Base-by-base conservation (phyloP, 2,113 vertebrate species). In the Pampusana beccarii region DNA sequence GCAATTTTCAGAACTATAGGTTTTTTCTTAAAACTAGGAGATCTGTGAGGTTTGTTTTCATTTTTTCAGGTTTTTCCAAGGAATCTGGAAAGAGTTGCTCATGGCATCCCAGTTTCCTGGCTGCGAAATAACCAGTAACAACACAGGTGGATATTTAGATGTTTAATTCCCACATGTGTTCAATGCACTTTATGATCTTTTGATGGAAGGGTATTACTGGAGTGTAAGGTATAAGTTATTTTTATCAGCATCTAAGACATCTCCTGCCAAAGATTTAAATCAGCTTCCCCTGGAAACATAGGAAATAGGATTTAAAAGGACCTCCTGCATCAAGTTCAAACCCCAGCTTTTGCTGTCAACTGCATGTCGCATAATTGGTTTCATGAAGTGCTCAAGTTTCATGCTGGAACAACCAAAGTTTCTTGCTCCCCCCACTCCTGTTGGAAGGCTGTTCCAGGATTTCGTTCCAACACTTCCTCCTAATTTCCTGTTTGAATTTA, bases 281-380 rank as follows among this genome's bases (percentile, higher is more conserved):
- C 83, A 91, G 33, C 66, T 89, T 89, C 57, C 73, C 64, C 36
- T 93, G 78, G 50, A 90, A 97, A 88, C 5, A 6, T 85, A 91
- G 81, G 84, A 95, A 96, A 85, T 92, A 88, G 50, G 84, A 92
- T 93, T 96, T 92, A 88, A 80, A 96, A 94, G 62, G 71, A 48
- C n/a, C 81, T 91, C 81, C 62, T 77, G 74, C 79, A 80, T 62
- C 48, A 91, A 88, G 54, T 91, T 90, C 74, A 91, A 65, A 80
- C 33, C 40, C 34, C 36, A 91, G 71, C 15, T 93, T 94, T 80
- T 95, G 44, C 93, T 95, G 94, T 94, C 85, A 97, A n/a, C 70
- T 31, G 10, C 78, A 50, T 4, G 2, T 94, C 54, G 58, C 16
- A 8, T 88, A 95, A 90, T 42, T 85, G 40, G n/a, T 91, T 95